Evolutionary conservation across 2,888 invertebrate genomes (phyloP), one percentile per base, ranked within the genome.

Genomic region (Pimpla rufipes): DNA sequence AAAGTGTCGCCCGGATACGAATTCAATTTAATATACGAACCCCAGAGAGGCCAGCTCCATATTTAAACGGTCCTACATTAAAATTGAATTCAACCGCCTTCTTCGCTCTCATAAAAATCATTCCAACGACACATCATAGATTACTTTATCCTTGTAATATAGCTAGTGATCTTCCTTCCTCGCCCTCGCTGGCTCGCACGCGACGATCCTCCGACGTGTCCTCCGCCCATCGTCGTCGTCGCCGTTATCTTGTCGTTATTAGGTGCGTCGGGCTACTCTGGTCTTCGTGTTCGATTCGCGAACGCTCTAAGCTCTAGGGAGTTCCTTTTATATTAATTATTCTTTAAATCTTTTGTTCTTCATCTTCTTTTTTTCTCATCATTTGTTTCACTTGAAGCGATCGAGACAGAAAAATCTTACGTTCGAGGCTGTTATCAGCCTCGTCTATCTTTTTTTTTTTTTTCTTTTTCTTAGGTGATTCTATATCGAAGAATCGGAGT

Each of bases 31-130:
- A 79, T 77, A 29, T 18, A 83, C 75, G 66, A 81, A 71, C 64
- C 62, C 66, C 75, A 83, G 59, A 81, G 85, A 86, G 81, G 57
- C 85, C 86, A 81, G 84, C 85, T 85, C 84, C 66, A 68, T 66
- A 64, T 62, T n/a, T 18, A 52, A 76, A 74, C 42, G 75, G 29
- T 76, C 47, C 77, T 73, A 62, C 70, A 76, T 79, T 68, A 70
- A 50, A 79, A 81, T n/a, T 76, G 55, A 81, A 81, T 70, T 73
- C 42, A 42, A 71, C 59, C 5, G 29, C n/a, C n/a, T n/a, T 75
- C 52, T 62, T 74, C 57, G 5, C 18, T 64, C 47, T 50, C 59
- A 70, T 74, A 73, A 77, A 83, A 79, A 79, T 79, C 73, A 79
- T 79, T 68, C 52, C 59, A 62, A 68, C 75, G 42, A 50, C n/a